Evolutionary conservation across 2,797 vertebrate species (phyloP).

Genomic region (Hoplostethus mediterraneus): DNA sequence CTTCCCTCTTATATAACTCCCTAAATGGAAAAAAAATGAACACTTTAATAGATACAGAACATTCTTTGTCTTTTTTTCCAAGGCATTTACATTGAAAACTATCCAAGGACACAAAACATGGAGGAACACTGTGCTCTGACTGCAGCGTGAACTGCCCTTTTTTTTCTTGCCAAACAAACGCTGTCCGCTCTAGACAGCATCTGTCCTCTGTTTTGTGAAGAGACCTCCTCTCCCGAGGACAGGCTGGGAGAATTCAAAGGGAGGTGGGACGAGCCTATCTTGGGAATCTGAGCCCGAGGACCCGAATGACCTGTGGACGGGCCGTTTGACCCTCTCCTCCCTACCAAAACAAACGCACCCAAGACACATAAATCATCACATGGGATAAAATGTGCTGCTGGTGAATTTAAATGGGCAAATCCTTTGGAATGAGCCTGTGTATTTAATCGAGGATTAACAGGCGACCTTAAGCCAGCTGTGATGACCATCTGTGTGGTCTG

Average conservation of each 20-base stretch:
- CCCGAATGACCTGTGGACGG: constrained; percentile 41
- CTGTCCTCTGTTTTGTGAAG: constrained; percentile 43
- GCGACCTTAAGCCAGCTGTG: constrained; percentile 11
- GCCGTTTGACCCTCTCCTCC: constrained; percentile 53
- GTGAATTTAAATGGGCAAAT: constrained; percentile 51
- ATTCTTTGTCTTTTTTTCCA: constrained; percentile 60
- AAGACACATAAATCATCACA: constrained; percentile 47
- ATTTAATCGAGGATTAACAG: constrained; percentile 64
- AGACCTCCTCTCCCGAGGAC: constrained; percentile 33
- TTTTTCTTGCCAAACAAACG: constrained; percentile 33
- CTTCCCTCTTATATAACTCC: constrained; percentile 65
- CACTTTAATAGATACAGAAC: constrained; percentile 68
- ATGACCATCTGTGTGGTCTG: constrained; percentile 38
- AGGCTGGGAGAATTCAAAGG: background rate
- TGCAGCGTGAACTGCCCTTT: constrained; percentile 29
- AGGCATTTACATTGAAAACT: constrained; percentile 63
- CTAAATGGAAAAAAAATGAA: constrained; percentile 46
- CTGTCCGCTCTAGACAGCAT: constrained; percentile 47
- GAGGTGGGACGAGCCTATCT: constrained; percentile 26
- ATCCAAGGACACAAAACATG: constrained; percentile 54
- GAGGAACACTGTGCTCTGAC: constrained; percentile 45
- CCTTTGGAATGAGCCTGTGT: constrained; percentile 46
- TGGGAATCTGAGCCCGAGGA: constrained; percentile 43
- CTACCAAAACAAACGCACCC: constrained; percentile 53
- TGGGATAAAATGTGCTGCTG: constrained; percentile 39